Evolutionary conservation across 2,888 invertebrate species (phyloP).

Genomic region (Lochmaea capreae): DNA sequence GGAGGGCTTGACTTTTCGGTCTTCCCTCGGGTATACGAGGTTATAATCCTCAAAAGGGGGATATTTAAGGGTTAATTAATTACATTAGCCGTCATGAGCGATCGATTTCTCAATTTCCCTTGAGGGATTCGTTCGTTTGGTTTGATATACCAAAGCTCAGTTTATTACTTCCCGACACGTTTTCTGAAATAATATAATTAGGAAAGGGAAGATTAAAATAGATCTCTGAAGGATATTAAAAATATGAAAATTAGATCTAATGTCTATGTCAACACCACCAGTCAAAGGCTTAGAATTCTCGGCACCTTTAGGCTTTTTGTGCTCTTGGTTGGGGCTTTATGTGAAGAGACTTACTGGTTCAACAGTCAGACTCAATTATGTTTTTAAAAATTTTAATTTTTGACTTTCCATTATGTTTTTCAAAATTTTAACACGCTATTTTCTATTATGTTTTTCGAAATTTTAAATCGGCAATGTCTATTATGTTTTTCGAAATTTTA

Average conservation of each 20-base stretch:
- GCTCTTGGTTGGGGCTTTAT: no score
- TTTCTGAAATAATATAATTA: slow-evolving; percentile 7
- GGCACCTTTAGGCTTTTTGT: no score
- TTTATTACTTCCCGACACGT: slow-evolving; percentile 10
- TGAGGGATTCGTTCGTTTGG: slow-evolving; percentile 7
- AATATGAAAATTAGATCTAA: not conserved
- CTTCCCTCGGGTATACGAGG: slow-evolving; percentile 10
- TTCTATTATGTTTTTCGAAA: no score
- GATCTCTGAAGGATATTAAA: not conserved
- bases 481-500: no score
- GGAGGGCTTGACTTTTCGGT: slow-evolving; percentile 20
- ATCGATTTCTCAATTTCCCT: slow-evolving; percentile 31
- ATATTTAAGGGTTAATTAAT: slow-evolving; percentile 31
- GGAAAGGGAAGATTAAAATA: not conserved
- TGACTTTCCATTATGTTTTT: no score
- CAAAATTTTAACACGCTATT: no score
- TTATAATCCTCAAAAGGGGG: slow-evolving; percentile 22
- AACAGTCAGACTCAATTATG: no score
- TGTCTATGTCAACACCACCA: no score
- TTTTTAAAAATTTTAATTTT: no score
- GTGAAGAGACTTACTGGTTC: no score
- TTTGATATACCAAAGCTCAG: not conserved
- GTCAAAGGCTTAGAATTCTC: no score
- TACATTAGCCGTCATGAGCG: slow-evolving; percentile 22
- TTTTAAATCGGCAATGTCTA: no score